Conservation (phyloP, 1,140 invertebrate species). For the Rhynchophorus ferrugineus region DNA sequence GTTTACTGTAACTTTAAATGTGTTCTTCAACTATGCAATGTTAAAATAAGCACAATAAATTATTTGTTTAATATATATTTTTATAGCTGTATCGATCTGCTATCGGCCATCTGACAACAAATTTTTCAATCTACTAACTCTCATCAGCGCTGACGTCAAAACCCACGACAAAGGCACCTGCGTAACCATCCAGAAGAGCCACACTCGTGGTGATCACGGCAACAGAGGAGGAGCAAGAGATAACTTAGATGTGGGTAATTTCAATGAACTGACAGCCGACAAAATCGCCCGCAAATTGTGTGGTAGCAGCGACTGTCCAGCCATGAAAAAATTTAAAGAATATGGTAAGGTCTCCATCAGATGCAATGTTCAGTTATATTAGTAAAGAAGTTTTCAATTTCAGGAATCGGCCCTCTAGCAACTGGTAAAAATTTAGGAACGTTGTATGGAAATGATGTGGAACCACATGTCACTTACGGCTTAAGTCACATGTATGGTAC, state of each 20-base stretch:
- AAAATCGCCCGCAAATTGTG: slow-evolving; percentile 32
- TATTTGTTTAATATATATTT: too few relatives aligned
- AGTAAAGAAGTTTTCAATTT: background rate
- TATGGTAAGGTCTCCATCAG: slow-evolving; percentile 18
- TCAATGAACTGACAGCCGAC: slow-evolving; percentile 27
- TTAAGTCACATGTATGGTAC: slow-evolving; percentile 37
- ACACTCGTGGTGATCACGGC: slow-evolving; percentile 7
- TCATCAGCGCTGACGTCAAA: slow-evolving; percentile 5
- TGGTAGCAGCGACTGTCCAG: slow-evolving; percentile 36
- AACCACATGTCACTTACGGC: slow-evolving; percentile 31
- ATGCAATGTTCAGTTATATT: background rate
- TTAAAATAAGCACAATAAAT: too few relatives aligned
- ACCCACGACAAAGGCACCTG: background rate
- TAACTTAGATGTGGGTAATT: slow-evolving; percentile 1
- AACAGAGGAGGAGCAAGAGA: slow-evolving; percentile 8
- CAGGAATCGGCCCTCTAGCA: slow-evolving; percentile 35
- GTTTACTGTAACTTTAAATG: too few relatives aligned
- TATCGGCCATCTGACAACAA: slow-evolving; percentile 29
- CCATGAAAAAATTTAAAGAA: slow-evolving; percentile 34
- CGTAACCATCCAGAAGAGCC: background rate
- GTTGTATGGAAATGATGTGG: slow-evolving; percentile 25
- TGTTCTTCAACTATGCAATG: too few relatives aligned
- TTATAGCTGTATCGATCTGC: slow-evolving; percentile 18
- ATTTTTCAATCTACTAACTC: slow-evolving; percentile 24
- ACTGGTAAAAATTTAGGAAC: slow-evolving; percentile 33